A percentile compares a stretch with the other conserved stretches of the same genome.
These are phyloP conservation scores for Calyptomena viridis DNA, from an alignment of 2,113 vertebrate species.

Conservation along the genomic window DNA sequence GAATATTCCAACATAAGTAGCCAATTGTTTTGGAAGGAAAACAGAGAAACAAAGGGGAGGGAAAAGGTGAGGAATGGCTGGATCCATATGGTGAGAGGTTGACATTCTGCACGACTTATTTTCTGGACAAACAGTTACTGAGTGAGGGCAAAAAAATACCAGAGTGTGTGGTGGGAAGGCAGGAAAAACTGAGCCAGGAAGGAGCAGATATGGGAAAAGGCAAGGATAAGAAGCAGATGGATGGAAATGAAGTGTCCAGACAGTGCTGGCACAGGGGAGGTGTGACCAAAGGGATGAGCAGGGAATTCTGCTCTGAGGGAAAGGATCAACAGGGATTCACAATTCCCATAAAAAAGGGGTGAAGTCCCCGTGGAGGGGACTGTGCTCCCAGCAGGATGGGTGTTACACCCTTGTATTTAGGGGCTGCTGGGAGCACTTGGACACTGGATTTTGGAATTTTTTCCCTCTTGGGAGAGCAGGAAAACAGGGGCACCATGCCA, in stretches of 20 bases:
- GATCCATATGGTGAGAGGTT: not conserved
- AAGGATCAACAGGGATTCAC: not conserved
- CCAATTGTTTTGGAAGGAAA: not conserved
- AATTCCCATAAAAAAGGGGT: not conserved
- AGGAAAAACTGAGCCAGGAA: not conserved
- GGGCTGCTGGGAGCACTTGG: not conserved
- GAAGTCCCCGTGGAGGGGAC: not conserved
- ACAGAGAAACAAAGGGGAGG: not conserved
- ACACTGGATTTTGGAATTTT: not conserved
- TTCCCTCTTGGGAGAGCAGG: not conserved
- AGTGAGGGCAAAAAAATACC: not conserved
- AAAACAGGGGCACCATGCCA: not conserved
- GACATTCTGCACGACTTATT: not conserved
- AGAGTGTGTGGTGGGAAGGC: not conserved
- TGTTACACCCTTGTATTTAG: fast-evolving
- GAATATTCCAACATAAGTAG: not conserved
- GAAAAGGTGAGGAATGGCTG: not conserved
- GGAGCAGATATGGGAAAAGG: not conserved
- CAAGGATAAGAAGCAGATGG: not conserved
- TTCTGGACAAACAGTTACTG: not conserved
- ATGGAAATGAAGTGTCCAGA: not conserved
- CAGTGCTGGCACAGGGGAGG: not conserved
- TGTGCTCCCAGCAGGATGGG: not conserved
- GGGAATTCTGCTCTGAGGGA: not conserved
- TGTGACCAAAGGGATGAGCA: not conserved